These are phyloP conservation scores for Otocyon megalotis DNA, from an alignment of 2,113 vertebrate species.

Conservation along the genomic window DNA sequence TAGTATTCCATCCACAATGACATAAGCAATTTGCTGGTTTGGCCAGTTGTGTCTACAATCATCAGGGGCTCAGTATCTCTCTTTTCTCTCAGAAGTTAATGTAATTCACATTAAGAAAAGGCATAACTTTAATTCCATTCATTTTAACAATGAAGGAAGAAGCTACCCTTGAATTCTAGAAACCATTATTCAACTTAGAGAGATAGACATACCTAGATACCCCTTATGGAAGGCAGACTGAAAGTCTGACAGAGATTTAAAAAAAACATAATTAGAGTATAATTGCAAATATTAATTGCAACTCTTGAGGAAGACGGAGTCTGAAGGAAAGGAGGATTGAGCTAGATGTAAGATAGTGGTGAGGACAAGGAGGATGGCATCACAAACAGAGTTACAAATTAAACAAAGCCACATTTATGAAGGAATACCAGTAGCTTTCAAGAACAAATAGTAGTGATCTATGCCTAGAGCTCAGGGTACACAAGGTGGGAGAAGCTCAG, in stretches of 20 bases:
- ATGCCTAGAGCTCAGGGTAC: neutral
- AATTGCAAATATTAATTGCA: neutral
- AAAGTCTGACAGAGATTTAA: neutral
- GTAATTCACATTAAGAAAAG: neutral
- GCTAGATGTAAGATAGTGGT: neutral
- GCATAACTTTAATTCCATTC: neutral
- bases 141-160: conserved; percentile 21
- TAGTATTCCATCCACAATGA: neutral
- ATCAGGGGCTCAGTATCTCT: neutral
- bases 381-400: neutral
- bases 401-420: neutral
- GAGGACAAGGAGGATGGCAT: neutral
- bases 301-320: neutral
- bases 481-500: neutral
- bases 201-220: neutral
- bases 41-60: neutral
- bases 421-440: neutral
- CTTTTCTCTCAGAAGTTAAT: neutral
- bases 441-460: neutral
- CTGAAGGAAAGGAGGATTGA: neutral
- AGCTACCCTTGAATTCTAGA: neutral
- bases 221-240: neutral
- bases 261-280: neutral
- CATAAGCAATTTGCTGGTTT: neutral
- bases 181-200: neutral